Evolutionary conservation across 2,113 vertebrate species (phyloP), one percentile per base, ranked within the genome.

Genomic region (Rhynchomys soricoides): DNA sequence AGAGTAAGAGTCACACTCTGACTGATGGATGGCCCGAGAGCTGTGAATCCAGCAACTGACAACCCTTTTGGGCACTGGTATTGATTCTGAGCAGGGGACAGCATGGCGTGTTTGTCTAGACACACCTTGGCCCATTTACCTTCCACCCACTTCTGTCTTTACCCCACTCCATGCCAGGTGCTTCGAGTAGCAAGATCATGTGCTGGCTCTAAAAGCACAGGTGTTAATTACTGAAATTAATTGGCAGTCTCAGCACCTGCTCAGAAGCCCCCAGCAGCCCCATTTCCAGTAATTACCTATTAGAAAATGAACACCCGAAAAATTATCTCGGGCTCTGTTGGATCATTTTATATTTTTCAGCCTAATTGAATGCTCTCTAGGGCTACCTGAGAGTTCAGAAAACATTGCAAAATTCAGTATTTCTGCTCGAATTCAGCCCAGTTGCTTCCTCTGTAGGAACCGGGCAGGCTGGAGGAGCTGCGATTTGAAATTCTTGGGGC

Each of bases 171-270:
- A n/a, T 48, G 21, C 70, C 78, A 1, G 1, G 43, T n/a, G 50
- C 85, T 74, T 21, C 22, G 12, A 86, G 73, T n/a, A 26, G 66
- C 21, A 45, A 81, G 48, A 24, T 43, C 50, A 1, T 34, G 57
- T 91, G 79, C 79, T 57, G 89, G 34, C 81, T 77, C 88, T 96
- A 55, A 85, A 87, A 59, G 74, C 75, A 73, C 94, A 92, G 94
- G 92, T 96, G 94, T 95, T 95, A 95, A 92, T 94, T 97, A 92
- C 82, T 52, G 77, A 89, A 95, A 96, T 96, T 95, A 94, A 91
- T 89, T 90, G 71, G 82, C 68, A 95, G 85, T 91, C 22, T 10
- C 21, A 88, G 73, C 90, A 90, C 94, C 96, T 93, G 88, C 86
- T 91, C 31, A 96, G 95, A 83, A 95, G 52, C 90, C 90, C 66